These are phyloP conservation scores for Xenopus borealis DNA, from an alignment of 2,113 vertebrate species.

Conservation along the genomic window DNA sequence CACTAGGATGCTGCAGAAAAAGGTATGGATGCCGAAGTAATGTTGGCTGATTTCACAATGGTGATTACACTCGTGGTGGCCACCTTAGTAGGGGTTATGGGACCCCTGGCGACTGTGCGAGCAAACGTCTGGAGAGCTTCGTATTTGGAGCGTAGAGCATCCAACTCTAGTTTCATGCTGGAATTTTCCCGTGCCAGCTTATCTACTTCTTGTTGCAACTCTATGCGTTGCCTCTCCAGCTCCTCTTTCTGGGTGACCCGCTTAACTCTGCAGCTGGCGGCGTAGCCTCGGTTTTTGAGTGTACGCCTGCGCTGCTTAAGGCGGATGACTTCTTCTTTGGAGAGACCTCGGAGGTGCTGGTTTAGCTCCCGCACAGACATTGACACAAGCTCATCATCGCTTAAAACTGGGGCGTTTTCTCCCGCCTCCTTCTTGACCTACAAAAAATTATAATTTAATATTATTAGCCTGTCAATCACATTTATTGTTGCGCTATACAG, in stretches of 20 bases:
- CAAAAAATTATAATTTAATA: neutral
- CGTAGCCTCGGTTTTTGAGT: constrained; percentile 90
- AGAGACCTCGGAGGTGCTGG: constrained; percentile 89
- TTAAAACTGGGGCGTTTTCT: constrained; percentile 90
- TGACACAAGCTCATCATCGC: constrained; percentile 90
- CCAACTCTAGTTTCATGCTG: constrained; percentile 90
- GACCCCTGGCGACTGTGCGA: constrained; percentile 82
- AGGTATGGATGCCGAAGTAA: constrained; percentile 69
- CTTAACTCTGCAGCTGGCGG: constrained; percentile 92
- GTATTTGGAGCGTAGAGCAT: constrained; percentile 85
- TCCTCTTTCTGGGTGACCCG: constrained; percentile 92
- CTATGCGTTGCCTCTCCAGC: constrained; percentile 84
- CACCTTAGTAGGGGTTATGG: constrained; percentile 80
- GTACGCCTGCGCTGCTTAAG: constrained; percentile 89
- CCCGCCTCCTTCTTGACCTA: constrained; percentile 97
- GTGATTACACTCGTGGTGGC: constrained; percentile 97
- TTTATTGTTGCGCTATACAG: too few relatives aligned
- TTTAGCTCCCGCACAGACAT: constrained; percentile 94
- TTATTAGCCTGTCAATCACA: too few relatives aligned
- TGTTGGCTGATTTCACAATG: constrained; percentile 84
- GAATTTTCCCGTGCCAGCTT: constrained; percentile 90
- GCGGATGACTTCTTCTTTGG: constrained; percentile 85
- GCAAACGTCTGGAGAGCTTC: constrained; percentile 91
- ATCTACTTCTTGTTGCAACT: constrained; percentile 89
- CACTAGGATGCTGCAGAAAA: constrained; percentile 76